Conservation (phyloP, 1,140 invertebrate species). For the Hesperophylax magnus region DNA sequence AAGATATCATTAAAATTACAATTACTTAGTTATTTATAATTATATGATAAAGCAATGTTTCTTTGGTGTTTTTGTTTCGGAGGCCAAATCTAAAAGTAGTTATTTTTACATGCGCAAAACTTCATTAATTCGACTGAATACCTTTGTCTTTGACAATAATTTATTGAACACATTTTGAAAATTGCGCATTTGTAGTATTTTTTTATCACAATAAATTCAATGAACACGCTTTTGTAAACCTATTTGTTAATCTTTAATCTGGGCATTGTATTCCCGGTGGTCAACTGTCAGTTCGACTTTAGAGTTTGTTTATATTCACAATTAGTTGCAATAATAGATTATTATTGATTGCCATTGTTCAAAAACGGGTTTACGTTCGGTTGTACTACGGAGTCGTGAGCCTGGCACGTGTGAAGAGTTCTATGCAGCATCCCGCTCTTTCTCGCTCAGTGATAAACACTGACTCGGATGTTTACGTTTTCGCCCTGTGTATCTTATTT, state of each 20-base stretch:
- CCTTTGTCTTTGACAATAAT: background rate
- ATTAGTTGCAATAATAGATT: no score
- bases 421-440: conserved; percentile 20
- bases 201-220: conserved; percentile 17
- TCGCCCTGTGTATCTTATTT: conserved; percentile 1
- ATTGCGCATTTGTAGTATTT: background rate
- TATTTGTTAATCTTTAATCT: conserved; percentile 29
- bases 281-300: no score
- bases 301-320: no score
- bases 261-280: background rate
- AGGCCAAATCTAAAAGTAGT: conserved; percentile 19
- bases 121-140: no score
- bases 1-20: no score
- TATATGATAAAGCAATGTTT: background rate
- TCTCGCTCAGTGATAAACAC: conserved; percentile 24
- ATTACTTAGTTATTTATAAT: no score
- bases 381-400: conserved; percentile 39
- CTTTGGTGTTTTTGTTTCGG: conserved; percentile 37
- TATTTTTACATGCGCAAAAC: background rate
- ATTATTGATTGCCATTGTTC: conserved; percentile 33
- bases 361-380: conserved; percentile 41
- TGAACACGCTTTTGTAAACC: conserved; percentile 20
- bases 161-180: conserved; percentile 6
- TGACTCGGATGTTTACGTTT: conserved; percentile 38
- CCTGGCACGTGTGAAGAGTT: background rate